Percentiles rank a stretch among this genome's conserved stretches.
Conservation (phyloP, 2,797 vertebrate species). For the Sebastiscus albofasciatus region DNA sequence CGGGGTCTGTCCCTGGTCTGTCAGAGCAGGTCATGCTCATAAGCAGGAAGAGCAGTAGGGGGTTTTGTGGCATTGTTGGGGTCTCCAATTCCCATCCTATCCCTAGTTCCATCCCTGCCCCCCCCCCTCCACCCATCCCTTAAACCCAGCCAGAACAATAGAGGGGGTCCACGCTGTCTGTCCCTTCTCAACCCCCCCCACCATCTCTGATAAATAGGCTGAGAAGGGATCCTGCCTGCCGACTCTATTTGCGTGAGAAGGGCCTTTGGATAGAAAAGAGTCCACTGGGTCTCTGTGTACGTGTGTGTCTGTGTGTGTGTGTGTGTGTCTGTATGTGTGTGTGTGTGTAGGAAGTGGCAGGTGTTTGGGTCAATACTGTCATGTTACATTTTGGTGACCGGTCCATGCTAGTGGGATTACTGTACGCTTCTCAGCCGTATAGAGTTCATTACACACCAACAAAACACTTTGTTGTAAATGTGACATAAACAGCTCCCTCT, state of each 20-base stretch:
- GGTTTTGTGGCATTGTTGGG: constrained; percentile 74
- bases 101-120: constrained; percentile 55
- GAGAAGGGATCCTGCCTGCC: constrained; percentile 63
- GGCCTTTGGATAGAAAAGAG: constrained; percentile 62
- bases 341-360: constrained; percentile 63
- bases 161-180: constrained; percentile 71
- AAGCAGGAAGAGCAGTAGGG: constrained; percentile 69
- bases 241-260: constrained; percentile 75
- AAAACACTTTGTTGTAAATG: not conserved
- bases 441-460: not conserved
- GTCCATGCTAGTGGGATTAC: constrained; percentile 58
- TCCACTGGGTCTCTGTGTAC: constrained; percentile 47
- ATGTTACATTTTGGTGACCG: constrained; percentile 68
- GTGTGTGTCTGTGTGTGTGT: constrained; percentile 36
- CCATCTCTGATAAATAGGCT: constrained; percentile 62
- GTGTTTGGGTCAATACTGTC: constrained; percentile 79
- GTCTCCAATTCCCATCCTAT: constrained; percentile 74
- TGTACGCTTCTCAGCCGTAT: constrained; percentile 2
- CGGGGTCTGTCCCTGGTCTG: constrained; percentile 48
- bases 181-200: constrained; percentile 54
- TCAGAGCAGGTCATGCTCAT: constrained; percentile 78
- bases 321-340: constrained; percentile 32
- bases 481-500: not conserved
- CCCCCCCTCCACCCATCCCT: constrained; percentile 56
- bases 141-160: constrained; percentile 77